Conservation (phyloP, 1,140 invertebrate species). For the Halictus rubicundus region DNA sequence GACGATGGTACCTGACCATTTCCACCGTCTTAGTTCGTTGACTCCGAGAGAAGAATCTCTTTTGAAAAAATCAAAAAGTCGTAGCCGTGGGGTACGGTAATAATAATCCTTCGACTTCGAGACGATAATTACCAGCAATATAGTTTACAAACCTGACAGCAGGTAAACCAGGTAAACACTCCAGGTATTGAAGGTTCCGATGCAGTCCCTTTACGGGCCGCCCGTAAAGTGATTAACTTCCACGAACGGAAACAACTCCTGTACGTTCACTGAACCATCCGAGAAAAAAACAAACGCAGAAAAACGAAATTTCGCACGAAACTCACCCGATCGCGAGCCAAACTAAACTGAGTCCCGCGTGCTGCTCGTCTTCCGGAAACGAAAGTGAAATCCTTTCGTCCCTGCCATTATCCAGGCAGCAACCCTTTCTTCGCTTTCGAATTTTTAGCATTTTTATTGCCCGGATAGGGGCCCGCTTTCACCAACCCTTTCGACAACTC, state of each 20-base stretch:
- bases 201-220: constrained; percentile 69
- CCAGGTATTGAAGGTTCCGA: not conserved
- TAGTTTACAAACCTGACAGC: not conserved
- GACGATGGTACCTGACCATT: no score
- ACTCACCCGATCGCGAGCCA: constrained; percentile 51
- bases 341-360: constrained; percentile 57
- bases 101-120: not conserved
- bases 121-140: constrained; percentile 2
- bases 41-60: no score
- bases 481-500: constrained; percentile 64
- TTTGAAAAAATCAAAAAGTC: not conserved
- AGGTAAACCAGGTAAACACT: constrained; percentile 1
- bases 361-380: constrained; percentile 6
- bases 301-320: not conserved
- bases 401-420: constrained; percentile 25
- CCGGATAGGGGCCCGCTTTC: constrained; percentile 59
- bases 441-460: constrained; percentile 66
- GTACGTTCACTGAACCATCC: not conserved
- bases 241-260: constrained; percentile 3
- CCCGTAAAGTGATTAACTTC: constrained; percentile 73
- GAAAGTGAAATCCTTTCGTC: constrained; percentile 69
- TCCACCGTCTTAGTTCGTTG: no score
- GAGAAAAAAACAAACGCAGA: not conserved
- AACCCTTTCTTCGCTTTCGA: constrained; percentile 76
- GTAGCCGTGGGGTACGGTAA: not conserved